A percentile compares a stretch with the other conserved stretches of the same genome.
These are phyloP conservation scores for Odontamblyopus rebecca DNA, from an alignment of 2,797 vertebrate species.

Conservation along the genomic window DNA sequence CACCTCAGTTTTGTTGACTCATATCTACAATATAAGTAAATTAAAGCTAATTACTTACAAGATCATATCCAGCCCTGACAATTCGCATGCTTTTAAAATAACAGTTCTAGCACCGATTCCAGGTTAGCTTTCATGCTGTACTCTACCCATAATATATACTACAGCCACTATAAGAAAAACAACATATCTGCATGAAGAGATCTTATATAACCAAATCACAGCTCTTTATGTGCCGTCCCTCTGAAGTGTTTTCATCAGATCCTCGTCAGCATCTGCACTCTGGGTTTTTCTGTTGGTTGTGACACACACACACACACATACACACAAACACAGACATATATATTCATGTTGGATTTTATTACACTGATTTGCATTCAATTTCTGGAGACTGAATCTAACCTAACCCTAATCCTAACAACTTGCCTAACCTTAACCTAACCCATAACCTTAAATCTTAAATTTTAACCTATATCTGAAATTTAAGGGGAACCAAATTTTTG, in stretches of 20 bases:
- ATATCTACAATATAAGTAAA: no score
- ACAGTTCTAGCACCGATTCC: neutral
- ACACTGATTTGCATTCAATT: no score
- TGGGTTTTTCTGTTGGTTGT: constrained; percentile 55
- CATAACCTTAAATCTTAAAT: no score
- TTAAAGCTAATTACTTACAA: neutral
- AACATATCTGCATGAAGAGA: constrained; percentile 8
- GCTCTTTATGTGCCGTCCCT: constrained; percentile 38
- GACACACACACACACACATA: constrained; percentile 44
- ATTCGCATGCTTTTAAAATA: neutral
- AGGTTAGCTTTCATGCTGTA: neutral
- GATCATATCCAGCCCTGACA: neutral
- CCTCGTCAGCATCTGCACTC: constrained; percentile 48
- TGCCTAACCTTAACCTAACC: no score
- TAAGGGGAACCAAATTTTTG: no score
- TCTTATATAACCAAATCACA: constrained; percentile 22
- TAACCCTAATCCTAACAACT: no score
- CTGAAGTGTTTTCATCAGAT: constrained; percentile 54
- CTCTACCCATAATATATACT: constrained; percentile 23
- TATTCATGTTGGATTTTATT: no score
- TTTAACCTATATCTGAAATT: no score
- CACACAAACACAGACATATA: no score
- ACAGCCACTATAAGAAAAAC: constrained; percentile 12
- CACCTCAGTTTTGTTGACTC: no score
- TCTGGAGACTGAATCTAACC: no score